Conservation (phyloP, 1,140 invertebrate genomes). For the Oryzaephilus surinamensis region DNA sequence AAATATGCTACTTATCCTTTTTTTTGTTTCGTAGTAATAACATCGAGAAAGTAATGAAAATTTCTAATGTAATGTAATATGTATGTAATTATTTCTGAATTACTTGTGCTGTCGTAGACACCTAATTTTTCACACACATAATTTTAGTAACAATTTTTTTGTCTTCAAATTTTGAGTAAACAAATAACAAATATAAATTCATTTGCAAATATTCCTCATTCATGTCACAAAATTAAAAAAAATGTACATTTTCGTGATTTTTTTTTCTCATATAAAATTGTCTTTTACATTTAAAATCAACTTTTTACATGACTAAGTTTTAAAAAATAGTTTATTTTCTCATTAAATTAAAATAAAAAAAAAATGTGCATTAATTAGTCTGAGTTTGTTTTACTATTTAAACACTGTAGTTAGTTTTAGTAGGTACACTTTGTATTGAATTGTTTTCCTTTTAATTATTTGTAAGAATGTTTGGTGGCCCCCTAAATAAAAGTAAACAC, state of each 20-base stretch:
- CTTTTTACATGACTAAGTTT: too few species aligned
- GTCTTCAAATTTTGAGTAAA: constrained; percentile 18
- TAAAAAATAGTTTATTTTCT: constrained; percentile 4
- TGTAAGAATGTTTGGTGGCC: too few species aligned
- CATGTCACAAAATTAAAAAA: too few species aligned
- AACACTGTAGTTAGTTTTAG: too few species aligned
- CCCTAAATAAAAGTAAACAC: too few species aligned
- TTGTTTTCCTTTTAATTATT: constrained; percentile 11
- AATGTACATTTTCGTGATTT: too few species aligned
- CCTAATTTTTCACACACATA: constrained; percentile 22
- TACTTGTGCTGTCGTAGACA: constrained; percentile 18
- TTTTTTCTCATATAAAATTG: too few species aligned
- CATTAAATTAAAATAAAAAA: constrained; percentile 4
- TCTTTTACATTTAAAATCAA: too few species aligned
- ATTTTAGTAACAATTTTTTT: constrained; percentile 13
- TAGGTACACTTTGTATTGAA: too few species aligned
- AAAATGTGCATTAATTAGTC: too few species aligned
- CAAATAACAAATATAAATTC: constrained; percentile 23
- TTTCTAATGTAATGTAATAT: constrained; percentile 3
- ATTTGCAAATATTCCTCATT: too few species aligned
- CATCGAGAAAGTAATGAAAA: constrained; percentile 22
- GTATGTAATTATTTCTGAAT: constrained; percentile 15
- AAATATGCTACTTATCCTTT: constrained; percentile 29
- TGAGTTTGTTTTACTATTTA: too few species aligned
- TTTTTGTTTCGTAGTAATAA: constrained; percentile 21